Percentiles rank a stretch among this genome's conserved stretches.
phyloP scores from a whole-genome alignment of 2,113 vertebrate genomes.

The Sphaerodactylus townsendi region DNA sequence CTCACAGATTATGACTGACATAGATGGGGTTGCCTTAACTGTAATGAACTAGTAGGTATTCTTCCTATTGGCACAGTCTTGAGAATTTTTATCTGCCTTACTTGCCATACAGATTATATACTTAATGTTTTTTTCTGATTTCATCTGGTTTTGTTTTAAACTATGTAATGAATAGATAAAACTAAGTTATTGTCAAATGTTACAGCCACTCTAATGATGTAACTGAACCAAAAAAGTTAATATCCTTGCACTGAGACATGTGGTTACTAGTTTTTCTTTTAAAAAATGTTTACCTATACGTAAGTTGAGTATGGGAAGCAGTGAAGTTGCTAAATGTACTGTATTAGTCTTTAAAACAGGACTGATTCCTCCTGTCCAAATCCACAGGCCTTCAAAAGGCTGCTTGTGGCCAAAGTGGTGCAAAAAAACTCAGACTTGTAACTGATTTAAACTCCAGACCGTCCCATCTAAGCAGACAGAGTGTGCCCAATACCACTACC shows the following conservation, averaged over 20 bases:
- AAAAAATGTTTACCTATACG: too few species aligned
- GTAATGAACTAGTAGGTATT: not conserved
- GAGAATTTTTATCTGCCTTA: not conserved
- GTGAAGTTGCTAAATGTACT: too few species aligned
- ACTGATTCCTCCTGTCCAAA: not conserved
- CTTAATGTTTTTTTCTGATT: slow-evolving; percentile 10
- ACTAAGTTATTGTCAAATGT: rapidly evolving
- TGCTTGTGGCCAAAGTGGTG: not conserved
- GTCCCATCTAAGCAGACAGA: too few species aligned
- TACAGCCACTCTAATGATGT: not conserved
- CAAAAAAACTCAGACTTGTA: too few species aligned
- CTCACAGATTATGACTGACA: slow-evolving; percentile 34
- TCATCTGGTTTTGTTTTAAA: not conserved
- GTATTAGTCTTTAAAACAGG: not conserved
- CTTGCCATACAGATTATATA: not conserved
- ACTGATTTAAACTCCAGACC: too few species aligned
- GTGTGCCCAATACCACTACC: not conserved
- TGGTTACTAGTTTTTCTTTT: too few species aligned
- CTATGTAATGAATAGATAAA: not conserved
- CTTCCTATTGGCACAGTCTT: not conserved
- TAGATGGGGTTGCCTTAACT: slow-evolving; percentile 48
- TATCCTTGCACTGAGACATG: not conserved
- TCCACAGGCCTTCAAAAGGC: not conserved
- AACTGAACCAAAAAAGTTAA: not conserved
- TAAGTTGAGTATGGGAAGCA: too few species aligned